Conservation (phyloP, 1,140 invertebrate species). For the Drosophila sechellia region DNA sequence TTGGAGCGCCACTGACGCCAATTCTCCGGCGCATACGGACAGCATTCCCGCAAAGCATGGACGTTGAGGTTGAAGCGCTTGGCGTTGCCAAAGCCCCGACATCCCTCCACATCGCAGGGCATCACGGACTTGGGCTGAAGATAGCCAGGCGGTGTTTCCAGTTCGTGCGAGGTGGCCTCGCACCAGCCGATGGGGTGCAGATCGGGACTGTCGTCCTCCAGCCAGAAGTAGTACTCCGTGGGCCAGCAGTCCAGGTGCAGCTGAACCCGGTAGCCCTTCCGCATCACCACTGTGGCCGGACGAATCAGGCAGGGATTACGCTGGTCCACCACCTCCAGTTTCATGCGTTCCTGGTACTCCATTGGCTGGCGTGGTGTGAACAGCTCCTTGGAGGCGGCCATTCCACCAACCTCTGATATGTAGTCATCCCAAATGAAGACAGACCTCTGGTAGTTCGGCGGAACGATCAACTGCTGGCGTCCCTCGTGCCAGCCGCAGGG, state of each 20-base stretch:
- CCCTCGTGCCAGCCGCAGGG: conserved; percentile 96
- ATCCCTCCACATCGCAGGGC: conserved; percentile 90
- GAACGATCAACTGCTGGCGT: conserved; percentile 91
- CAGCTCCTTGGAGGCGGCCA: conserved; percentile 91
- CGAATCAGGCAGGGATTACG: conserved; percentile 91
- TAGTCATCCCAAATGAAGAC: conserved; percentile 95
- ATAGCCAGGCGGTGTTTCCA: conserved; percentile 91
- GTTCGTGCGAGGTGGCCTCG: conserved; percentile 92
- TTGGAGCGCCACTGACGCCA: conserved; percentile 80
- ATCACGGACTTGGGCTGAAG: conserved; percentile 40
- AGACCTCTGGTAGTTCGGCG: conserved; percentile 89
- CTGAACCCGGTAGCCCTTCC: conserved; percentile 91
- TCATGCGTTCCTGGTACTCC: conserved; percentile 94
- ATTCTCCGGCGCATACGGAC: conserved; percentile 89
- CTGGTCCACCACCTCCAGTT: conserved; percentile 95
- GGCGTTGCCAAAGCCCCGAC: conserved; percentile 91
- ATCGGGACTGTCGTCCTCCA: conserved; percentile 95
- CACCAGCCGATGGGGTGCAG: conserved; percentile 97
- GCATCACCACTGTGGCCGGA: conserved; percentile 92
- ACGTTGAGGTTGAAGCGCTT: conserved; percentile 90
- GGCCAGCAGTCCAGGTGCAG: conserved; percentile 97
- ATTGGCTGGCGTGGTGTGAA: conserved; percentile 92
- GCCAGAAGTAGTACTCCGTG: conserved; percentile 93
- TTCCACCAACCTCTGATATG: conserved; percentile 89
- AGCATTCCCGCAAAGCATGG: conserved; percentile 91